Conservation (phyloP, 2,113 vertebrate genomes). For the Ciconia maguari region DNA sequence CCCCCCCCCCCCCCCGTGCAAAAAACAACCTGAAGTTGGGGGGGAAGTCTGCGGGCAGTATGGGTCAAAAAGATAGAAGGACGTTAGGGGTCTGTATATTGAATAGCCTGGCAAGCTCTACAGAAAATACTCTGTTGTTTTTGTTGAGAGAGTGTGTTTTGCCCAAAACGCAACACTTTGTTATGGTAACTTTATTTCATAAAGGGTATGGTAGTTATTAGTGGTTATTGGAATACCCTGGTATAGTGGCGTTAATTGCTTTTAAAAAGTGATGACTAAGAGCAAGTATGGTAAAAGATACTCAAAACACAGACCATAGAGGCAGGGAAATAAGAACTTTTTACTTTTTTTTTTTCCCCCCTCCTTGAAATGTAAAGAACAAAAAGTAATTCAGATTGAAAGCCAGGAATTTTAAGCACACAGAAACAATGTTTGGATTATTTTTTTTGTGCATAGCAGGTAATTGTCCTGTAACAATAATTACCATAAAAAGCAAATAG, state of each 20-base stretch:
- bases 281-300: not conserved
- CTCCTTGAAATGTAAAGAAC: not conserved
- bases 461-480: not conserved
- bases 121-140: not conserved
- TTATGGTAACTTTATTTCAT: not conserved
- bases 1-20: not conserved
- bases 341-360: not conserved
- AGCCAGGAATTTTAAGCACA: not conserved
- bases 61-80: not conserved
- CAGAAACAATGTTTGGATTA: not conserved
- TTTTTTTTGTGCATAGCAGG: not conserved
- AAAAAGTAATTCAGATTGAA: not conserved
- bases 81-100: not conserved
- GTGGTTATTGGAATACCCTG: not conserved
- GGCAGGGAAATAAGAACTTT: not conserved
- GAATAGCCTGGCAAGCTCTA: not conserved
- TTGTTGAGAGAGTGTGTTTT: not conserved
- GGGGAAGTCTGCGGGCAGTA: not conserved
- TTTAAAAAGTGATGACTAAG: not conserved
- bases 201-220: not conserved
- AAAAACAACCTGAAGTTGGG: not conserved
- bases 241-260: not conserved
- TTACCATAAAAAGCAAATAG: not conserved
- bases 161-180: not conserved
- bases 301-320: not conserved